phyloP scores from a whole-genome alignment of 2,797 vertebrate genomes.

The Eutrigla gurnardus region DNA sequence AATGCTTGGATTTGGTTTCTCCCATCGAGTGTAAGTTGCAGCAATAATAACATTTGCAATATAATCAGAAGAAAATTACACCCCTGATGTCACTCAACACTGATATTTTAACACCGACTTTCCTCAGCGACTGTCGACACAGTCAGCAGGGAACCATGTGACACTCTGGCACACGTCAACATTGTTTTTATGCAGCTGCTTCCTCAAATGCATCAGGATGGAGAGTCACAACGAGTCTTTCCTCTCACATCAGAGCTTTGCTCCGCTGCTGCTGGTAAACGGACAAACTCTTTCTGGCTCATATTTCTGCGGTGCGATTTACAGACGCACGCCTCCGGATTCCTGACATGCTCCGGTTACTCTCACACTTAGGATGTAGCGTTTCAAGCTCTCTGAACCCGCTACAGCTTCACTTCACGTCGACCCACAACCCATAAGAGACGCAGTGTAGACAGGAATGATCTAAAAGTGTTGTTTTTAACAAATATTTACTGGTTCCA shows the following conservation, averaged over 20 bases:
- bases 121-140: slow-evolving; percentile 27
- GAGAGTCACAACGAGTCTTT: slow-evolving; percentile 21
- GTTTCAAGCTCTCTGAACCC: slow-evolving; percentile 24
- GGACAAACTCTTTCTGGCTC: slow-evolving; percentile 32
- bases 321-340: slow-evolving; percentile 38
- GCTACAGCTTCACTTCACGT: neutral
- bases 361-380: slow-evolving; percentile 28
- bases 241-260: slow-evolving; percentile 27
- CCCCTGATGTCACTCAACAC: slow-evolving; percentile 12
- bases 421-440: neutral
- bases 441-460: neutral
- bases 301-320: slow-evolving; percentile 23
- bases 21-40: neutral
- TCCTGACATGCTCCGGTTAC: slow-evolving; percentile 51
- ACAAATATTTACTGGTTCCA: neutral
- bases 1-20: neutral
- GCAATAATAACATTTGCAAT: neutral
- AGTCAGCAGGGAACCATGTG: slow-evolving; percentile 27
- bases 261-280: slow-evolving; percentile 26
- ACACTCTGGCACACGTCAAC: slow-evolving; percentile 20
- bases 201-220: slow-evolving; percentile 37
- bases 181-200: slow-evolving; percentile 40
- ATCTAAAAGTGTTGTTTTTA: neutral
- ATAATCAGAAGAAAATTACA: slow-evolving; percentile 13
- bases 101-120: slow-evolving; percentile 13